Base-by-base conservation (phyloP, 2,888 invertebrate genomes). In the Drosophila ezoana region DNA sequence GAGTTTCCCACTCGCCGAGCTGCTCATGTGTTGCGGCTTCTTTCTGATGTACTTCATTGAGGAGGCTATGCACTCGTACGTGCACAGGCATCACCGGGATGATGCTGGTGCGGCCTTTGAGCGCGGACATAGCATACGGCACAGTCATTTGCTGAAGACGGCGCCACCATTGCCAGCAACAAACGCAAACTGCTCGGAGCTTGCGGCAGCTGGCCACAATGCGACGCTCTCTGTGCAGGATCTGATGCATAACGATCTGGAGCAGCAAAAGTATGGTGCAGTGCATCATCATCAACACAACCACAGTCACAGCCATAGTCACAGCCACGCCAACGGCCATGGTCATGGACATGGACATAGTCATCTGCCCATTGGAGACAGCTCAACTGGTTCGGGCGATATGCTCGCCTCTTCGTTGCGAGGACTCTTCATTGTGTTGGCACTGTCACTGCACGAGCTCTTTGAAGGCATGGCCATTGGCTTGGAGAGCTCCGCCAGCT, bases 381-480 rank as follows among this genome's bases (percentile, higher is more conserved):
- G 93, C n/a, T 37, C 68, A 13, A 93, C 93, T 76, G 92, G 92
- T 76, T 53, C 70, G 2, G 58, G 54, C 1, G 81, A 90, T 44
- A 84, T 91, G 40, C 63, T 92, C 0, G 73, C 90, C 33, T 92
- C 92, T 1, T 92, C 92, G 4, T 92, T 96, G 47, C 94, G 96
- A 66, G 97, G 96, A 32, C 93, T 97, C 13, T 93, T 97, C 53
- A 95, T 97, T 48, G 96, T 97, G 1, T 92, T 86, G 41, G 97
- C 97, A 3, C 93, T 97, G 28, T 97, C 97, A 9, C 94, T 97
- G 60, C 97, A 97, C 90, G 97, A 97, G 89, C 93, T 97, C 3
- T 97, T 97, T 88, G 97, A 97, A 93, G 97, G 97, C 18, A 93
- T 97, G 57, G 96, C 97, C 18, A 96, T 97, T 14, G 97, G 97